These are phyloP conservation scores for Enteromius treurensis DNA, from an alignment of 2,797 vertebrate genomes.

Conservation along the genomic window DNA sequence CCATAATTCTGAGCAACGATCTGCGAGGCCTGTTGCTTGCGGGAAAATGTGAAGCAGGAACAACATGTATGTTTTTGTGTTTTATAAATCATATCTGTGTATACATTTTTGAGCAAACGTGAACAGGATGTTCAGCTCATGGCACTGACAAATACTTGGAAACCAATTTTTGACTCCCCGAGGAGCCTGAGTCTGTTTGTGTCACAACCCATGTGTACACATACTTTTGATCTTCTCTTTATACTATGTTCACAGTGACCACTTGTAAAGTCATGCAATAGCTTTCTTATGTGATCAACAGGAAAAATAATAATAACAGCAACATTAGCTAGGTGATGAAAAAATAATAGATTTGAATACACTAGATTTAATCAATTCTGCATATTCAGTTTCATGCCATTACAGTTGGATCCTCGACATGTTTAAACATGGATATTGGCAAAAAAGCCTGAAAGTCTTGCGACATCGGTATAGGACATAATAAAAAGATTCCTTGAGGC, in stretches of 20 bases:
- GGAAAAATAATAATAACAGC: no score
- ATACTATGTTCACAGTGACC: neutral
- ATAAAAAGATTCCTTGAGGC: neutral
- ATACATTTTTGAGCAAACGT: constrained; percentile 6
- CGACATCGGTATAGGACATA: neutral
- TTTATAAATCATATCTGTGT: constrained; percentile 32
- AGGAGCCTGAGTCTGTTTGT: neutral
- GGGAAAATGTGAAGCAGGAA: constrained; percentile 15
- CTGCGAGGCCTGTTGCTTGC: neutral
- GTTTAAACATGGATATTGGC: neutral
- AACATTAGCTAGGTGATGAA: neutral
- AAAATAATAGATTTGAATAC: neutral
- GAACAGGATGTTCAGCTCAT: constrained; percentile 39
- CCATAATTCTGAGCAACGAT: constrained; percentile 36
- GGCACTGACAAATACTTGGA: constrained; percentile 32
- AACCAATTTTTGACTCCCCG: neutral
- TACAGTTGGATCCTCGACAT: neutral
- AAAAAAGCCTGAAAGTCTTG: constrained; percentile 14
- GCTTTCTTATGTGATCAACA: neutral
- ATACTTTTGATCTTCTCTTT: neutral
- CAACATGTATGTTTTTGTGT: constrained; percentile 32
- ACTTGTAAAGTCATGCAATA: neutral
- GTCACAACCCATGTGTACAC: neutral
- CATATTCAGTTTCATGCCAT: neutral
- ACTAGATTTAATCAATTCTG: neutral